A percentile compares a stretch with the other conserved stretches of the same genome.
Conservation (phyloP, 2,888 invertebrate species). For the Drosophila pseudotalamancana region DNA sequence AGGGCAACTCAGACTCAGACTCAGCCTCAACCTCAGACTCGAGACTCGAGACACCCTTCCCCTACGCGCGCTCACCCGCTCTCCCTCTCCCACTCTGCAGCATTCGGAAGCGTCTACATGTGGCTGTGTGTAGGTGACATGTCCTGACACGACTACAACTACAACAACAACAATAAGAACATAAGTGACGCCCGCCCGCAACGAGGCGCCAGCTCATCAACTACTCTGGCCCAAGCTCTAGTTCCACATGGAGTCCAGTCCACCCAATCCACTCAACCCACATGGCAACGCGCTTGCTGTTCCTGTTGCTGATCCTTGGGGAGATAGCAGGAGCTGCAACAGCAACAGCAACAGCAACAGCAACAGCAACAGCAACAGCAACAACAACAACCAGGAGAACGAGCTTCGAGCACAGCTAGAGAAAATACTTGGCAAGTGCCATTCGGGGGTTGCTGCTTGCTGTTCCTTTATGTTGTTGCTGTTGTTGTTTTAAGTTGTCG, state of each 20-base stretch:
- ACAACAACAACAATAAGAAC: constrained; percentile 24
- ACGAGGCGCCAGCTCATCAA: constrained; percentile 80
- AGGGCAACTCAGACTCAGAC: constrained; percentile 48
- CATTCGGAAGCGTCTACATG: constrained; percentile 41
- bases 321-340: constrained; percentile 39
- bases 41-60: constrained; percentile 5
- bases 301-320: constrained; percentile 63
- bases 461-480: constrained; percentile 40
- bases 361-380: neutral
- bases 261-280: neutral
- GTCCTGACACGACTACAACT: constrained; percentile 70
- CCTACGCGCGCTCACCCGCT: neutral
- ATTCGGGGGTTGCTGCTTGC: constrained; percentile 58
- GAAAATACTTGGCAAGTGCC: constrained; percentile 58
- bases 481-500: constrained; percentile 63
- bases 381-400: constrained; percentile 9
- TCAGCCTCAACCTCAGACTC: no score
- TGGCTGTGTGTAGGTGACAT: constrained; percentile 72
- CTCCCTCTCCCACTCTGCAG: neutral
- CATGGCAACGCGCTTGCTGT: constrained; percentile 55
- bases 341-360: constrained; percentile 8
- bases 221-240: constrained; percentile 37
- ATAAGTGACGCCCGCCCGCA: constrained; percentile 35
- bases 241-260: constrained; percentile 25
- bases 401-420: constrained; percentile 22